Percentiles rank a stretch among this genome's conserved stretches.
These are phyloP conservation scores for Scolopax bukidnonensis DNA, from an alignment of 2,797 vertebrate species.

Conservation along the genomic window DNA sequence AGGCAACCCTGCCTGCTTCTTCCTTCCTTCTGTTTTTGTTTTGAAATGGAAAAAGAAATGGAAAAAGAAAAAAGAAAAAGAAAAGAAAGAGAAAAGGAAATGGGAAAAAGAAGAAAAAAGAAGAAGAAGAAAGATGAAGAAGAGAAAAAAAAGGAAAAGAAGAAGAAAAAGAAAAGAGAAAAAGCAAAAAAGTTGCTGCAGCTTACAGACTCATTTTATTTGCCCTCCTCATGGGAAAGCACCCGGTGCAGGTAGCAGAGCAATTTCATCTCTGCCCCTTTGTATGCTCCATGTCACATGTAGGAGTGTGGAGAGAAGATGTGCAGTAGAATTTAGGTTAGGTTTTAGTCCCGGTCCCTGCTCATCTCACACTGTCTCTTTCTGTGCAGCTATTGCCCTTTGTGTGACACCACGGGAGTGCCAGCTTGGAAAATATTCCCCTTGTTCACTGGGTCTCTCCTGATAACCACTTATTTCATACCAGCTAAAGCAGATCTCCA, in stretches of 20 bases:
- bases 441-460: accelerated
- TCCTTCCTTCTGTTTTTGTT: background rate
- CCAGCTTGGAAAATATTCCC: background rate
- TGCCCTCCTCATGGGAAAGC: background rate
- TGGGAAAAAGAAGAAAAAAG: too few species aligned
- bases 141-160: too few species aligned
- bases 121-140: background rate
- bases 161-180: accelerated
- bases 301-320: background rate
- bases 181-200: background rate
- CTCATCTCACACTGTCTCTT: background rate
- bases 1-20: background rate
- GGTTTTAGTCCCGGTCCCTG: background rate
- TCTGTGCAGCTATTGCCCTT: background rate
- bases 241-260: accelerated
- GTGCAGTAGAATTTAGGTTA: accelerated
- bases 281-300: background rate
- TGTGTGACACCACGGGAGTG: accelerated
- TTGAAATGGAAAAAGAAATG: background rate
- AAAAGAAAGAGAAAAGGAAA: background rate
- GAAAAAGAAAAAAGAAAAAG: too few species aligned
- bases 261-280: background rate
- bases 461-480: background rate
- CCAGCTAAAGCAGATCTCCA: background rate
- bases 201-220: background rate